Base-by-base conservation (phyloP, 2,113 vertebrate genomes). In the Miniopterus natalensis region DNA sequence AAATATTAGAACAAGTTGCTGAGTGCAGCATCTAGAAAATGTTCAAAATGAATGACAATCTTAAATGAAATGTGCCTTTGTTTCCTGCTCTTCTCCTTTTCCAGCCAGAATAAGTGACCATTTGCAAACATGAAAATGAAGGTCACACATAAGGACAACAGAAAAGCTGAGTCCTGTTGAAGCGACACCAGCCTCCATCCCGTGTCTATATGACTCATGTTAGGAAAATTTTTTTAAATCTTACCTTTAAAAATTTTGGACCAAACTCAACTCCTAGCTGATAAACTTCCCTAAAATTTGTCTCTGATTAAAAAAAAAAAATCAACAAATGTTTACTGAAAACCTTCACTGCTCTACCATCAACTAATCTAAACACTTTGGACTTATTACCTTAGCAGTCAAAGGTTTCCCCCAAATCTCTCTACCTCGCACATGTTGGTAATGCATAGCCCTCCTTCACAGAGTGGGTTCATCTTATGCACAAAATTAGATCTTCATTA, bases 161-260 rank as follows among this genome's bases (percentile, higher is more conserved):
- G 21, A 63, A 79, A 18, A 85, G 3, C 5, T 70, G 21, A 57
- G 27, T 45, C n/a, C 55, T 61, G 53, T 14, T 27, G 8, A 25
- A 65, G 47, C 12, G 8, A 25, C 13, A 27, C 3, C 10, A 25
- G 9, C 2, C 2, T 63, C 3, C 8, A 13, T 2, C 36, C 10
- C 11, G 7, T 75, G 9, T 65, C 9, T 5, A 23, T 7, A 57
- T 49, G 31, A 77, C 31, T 10, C 11, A 86, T 75, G 14, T 74
- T 3, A 42, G 12, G 9, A 45, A 40, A 63, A 57, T n/a, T 49
- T 49, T 49, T 49, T 49, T 45, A 87, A 71, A 81, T 47, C 3
- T 18, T 36, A 14, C 45, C 15, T 77, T 75, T 42, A 79, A 87
- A 8, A 59, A 74, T 75, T 27, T 63, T 63, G 13, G 31, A 45